Evolutionary conservation across 1,140 invertebrate species (phyloP).

Genomic region (Panonychus citri): DNA sequence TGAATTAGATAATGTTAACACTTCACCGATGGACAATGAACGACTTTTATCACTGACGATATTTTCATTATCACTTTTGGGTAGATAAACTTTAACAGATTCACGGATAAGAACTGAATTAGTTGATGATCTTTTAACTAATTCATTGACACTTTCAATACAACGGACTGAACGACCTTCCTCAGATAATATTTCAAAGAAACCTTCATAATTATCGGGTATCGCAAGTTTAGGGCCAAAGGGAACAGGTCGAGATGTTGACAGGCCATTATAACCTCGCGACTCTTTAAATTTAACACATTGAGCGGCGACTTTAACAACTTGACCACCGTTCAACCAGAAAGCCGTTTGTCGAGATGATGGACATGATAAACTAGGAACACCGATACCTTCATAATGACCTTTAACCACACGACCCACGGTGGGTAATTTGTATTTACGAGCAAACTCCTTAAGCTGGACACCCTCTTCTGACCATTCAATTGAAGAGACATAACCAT

Average conservation of each 20-base stretch:
- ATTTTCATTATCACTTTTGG: conserved; percentile 29
- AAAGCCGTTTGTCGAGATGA: conserved; percentile 57
- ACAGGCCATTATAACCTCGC: conserved; percentile 10
- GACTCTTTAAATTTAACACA: conserved; percentile 75
- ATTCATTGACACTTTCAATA: conserved; percentile 60
- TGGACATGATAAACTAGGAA: conserved; percentile 55
- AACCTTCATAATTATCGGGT: conserved; percentile 66
- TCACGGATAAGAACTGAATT: conserved; percentile 54
- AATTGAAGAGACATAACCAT: conserved; percentile 17
- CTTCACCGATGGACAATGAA: conserved; percentile 46
- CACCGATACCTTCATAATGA: conserved; percentile 64
- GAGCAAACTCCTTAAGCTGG: conserved; percentile 51
- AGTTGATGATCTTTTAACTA: conserved; percentile 48
- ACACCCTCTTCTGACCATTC: conserved; percentile 56
- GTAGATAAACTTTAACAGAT: conserved; percentile 45
- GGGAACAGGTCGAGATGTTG: conserved; percentile 34
- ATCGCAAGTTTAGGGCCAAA: conserved; percentile 60
- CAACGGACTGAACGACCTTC: conserved; percentile 66
- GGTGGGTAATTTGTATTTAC: conserved; percentile 49
- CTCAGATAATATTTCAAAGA: conserved; percentile 78
- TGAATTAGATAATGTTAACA: conserved; percentile 25
- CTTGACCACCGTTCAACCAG: conserved; percentile 51
- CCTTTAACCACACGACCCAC: conserved; percentile 75
- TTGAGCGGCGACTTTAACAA: conserved; percentile 58
- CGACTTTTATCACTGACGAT: conserved; percentile 40